These are phyloP conservation scores for Miniopterus natalensis DNA, from an alignment of 2,113 vertebrate genomes.

Conservation along the genomic window DNA sequence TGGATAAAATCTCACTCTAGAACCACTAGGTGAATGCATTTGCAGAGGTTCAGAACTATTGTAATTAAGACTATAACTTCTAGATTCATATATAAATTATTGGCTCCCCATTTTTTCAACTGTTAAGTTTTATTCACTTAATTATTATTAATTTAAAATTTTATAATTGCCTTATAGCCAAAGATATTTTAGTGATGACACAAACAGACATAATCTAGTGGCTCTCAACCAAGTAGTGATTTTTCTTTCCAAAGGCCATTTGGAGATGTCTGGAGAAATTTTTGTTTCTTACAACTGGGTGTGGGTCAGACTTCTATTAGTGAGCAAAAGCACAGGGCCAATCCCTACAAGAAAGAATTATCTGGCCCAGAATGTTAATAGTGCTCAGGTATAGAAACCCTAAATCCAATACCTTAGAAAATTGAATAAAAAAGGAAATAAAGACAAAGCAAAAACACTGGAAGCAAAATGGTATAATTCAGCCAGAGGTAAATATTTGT, in stretches of 20 bases:
- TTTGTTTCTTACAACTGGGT: neutral
- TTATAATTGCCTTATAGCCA: neutral
- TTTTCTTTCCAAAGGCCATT: neutral
- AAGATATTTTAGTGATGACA: neutral
- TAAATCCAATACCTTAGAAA: neutral
- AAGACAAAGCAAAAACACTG: conserved; percentile 10
- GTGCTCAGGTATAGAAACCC: neutral
- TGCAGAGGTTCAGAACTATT: neutral
- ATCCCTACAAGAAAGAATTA: neutral
- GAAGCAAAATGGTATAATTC: neutral
- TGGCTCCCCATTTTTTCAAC: neutral
- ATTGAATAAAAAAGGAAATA: neutral
- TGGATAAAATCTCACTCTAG: neutral
- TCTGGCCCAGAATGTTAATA: too few species aligned
- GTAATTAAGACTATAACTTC: neutral
- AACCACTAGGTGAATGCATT: neutral
- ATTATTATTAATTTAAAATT: conserved; percentile 5
- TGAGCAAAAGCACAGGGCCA: neutral
- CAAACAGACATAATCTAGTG: neutral
- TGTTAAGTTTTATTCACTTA: neutral
- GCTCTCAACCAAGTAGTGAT: neutral
- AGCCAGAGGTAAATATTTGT: neutral
- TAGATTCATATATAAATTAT: neutral
- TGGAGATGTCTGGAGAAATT: neutral
- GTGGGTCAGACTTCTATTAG: neutral